Evolutionary conservation across 1,140 invertebrate genomes (phyloP).

Genomic region (Triops longicaudatus): DNA sequence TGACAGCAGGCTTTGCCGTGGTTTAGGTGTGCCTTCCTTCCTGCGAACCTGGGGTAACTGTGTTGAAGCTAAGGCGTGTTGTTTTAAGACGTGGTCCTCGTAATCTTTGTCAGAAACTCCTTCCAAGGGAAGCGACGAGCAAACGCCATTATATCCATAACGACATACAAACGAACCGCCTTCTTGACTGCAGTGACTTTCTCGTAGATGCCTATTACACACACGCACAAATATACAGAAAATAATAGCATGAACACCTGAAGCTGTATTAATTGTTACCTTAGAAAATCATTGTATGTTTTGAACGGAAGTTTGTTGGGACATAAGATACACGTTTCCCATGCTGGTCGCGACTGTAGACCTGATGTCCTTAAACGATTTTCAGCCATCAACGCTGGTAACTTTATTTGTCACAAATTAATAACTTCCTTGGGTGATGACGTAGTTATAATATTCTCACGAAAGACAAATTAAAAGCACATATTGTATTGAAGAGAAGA

Average conservation of each 20-base stretch:
- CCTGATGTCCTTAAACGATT: neutral
- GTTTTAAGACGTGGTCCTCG: constrained; percentile 70
- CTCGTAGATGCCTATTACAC: constrained; percentile 60
- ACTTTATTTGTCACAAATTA: too few relatives aligned
- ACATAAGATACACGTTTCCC: neutral
- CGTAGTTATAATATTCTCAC: too few relatives aligned
- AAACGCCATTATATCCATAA: constrained; percentile 81
- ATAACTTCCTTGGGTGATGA: too few relatives aligned
- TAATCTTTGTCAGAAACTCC: constrained; percentile 82
- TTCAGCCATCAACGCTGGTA: neutral
- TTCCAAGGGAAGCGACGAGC: constrained; percentile 73
- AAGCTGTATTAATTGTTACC: neutral
- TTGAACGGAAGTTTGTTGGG: neutral
- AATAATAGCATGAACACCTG: neutral
- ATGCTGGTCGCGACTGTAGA: neutral
- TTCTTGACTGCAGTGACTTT: constrained; percentile 73
- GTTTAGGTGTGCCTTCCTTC: constrained; percentile 17
- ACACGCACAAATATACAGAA: neutral
- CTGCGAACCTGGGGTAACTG: constrained; percentile 19
- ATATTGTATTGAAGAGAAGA: too few relatives aligned
- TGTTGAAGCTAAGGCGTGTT: constrained; percentile 50
- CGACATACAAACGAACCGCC: constrained; percentile 80
- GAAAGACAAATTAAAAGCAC: too few relatives aligned
- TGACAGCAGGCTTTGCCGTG: constrained; percentile 37
- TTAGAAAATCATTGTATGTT: neutral